Conservation (phyloP, 1,140 invertebrate genomes). For the Panagrolaimus sp. region DNA sequence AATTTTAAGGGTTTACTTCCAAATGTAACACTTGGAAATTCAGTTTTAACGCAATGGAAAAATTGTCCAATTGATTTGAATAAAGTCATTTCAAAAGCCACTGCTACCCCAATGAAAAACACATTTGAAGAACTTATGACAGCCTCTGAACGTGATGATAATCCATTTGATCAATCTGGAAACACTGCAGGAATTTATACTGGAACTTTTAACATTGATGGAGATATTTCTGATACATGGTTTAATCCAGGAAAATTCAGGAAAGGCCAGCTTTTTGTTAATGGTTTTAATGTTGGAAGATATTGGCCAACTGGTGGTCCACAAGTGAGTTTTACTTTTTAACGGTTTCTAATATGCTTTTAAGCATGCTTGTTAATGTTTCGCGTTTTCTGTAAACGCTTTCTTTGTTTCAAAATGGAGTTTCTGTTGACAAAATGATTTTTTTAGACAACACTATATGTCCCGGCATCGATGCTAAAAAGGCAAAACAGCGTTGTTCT, state of each 20-base stretch:
- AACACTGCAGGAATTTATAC: conserved; percentile 4
- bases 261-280: conserved; percentile 28
- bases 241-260: conserved; percentile 26
- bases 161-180: too few relatives aligned
- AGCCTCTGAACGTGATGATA: too few relatives aligned
- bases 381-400: too few relatives aligned
- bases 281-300: conserved; percentile 31
- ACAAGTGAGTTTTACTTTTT: conserved; percentile 33
- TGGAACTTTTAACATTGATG: conserved; percentile 18
- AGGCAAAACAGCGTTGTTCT: neutral
- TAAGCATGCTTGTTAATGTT: too few relatives aligned
- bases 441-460: conserved; percentile 15
- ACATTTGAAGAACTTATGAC: too few relatives aligned
- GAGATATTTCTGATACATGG: conserved; percentile 20
- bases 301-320: conserved; percentile 32
- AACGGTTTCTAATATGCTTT: too few relatives aligned
- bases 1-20: conserved; percentile 21
- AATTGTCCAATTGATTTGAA: conserved; percentile 32
- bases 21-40: conserved; percentile 10
- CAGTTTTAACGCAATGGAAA: conserved; percentile 20
- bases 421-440: too few relatives aligned
- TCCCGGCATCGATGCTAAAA: conserved; percentile 1
- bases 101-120: too few relatives aligned
- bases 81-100: too few relatives aligned
- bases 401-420: too few relatives aligned